Percentiles rank a stretch among this genome's conserved stretches.
phyloP scores from a whole-genome alignment of 2,797 vertebrate genomes.

The Kryptolebias ocellatus region DNA sequence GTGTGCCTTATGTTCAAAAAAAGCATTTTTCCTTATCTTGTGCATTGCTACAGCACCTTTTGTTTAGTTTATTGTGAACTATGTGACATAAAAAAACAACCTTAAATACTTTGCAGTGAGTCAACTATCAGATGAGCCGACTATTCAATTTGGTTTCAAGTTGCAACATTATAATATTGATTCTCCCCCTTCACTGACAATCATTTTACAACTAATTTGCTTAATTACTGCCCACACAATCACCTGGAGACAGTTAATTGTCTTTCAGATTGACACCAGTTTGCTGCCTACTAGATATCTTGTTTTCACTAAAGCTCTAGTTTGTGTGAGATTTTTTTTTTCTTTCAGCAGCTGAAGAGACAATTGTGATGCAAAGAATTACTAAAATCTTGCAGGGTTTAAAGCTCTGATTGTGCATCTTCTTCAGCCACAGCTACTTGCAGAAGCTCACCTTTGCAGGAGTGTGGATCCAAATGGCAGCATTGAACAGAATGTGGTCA shows the following conservation, averaged over 20 bases:
- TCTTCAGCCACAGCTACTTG: conserved; percentile 9
- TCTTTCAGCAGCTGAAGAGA: not conserved
- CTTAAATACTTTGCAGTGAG: not conserved
- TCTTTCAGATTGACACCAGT: not conserved
- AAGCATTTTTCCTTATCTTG: not conserved
- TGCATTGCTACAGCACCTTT: not conserved
- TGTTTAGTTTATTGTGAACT: not conserved
- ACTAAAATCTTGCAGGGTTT: not conserved
- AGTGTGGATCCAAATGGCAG: conserved; percentile 91
- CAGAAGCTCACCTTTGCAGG: conserved; percentile 76
- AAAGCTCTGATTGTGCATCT: not conserved
- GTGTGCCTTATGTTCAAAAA: not conserved
- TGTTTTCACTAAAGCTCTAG: not conserved
- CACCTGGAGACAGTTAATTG: conserved; percentile 3
- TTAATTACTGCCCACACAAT: conserved; percentile 11
- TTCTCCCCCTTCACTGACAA: too few relatives aligned
- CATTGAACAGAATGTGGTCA: conserved; percentile 85
- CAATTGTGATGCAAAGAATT: not conserved
- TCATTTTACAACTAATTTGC: too few relatives aligned
- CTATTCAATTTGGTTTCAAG: not conserved
- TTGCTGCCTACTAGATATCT: conserved; percentile 1
- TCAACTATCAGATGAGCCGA: not conserved
- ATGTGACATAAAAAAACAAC: not conserved
- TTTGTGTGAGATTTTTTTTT: not conserved
- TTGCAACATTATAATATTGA: not conserved